Base-by-base conservation (phyloP, 1,140 invertebrate species). In the Micrasema minimum region DNA sequence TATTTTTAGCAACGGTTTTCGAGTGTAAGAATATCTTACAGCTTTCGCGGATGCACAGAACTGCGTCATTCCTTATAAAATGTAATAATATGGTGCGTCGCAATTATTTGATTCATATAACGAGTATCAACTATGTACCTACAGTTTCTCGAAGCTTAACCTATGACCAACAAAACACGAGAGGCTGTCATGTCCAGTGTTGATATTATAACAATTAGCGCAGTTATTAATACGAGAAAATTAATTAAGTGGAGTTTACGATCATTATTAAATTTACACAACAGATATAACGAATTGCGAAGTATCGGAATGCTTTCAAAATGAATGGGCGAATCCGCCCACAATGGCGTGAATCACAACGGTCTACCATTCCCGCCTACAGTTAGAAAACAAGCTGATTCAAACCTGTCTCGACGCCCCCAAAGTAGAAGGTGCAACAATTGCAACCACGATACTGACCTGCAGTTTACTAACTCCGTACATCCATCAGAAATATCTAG, bases 401-500 rank as follows among this genome's bases (percentile, higher is more conserved):
- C 9, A 59, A 62, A 62, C 59, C 59, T 23, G 59, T 62, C 18
- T 62, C 16, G 16, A 37, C 55, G 55, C 55, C 55, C 55, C 20
- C 35, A 31, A 38, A 59, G 3, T 31, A 31, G 26, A 31, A 31
- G 26, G 26, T 31, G 26, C 26, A 31, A 31, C 26, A 4, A 31
- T 2, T 31, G 26, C 26, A 31, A 31, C 2, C 26, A 7, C 7
- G 7, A 7, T 31, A 31, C 26, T 31, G 26, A 31, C 26, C 26
- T 31, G 26, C 26, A 7, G 26, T 31, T 31, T 2, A 2, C 26
- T 31, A n/a, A 31, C 26, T 31, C 26, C 26, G 26, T 4, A 7
- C 26, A 31, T 31, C 26, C 26, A 31, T 31, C 26, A 4, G 26
- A 31, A 31, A 31, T 31, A 2, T 31, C 26, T 31, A n/a, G n/a